Evolutionary conservation across 30 jellyfish, hydroid and myxozoan species (phyloP), one percentile per base, ranked within the genome.

Genomic region (Cassiopea andromeda): DNA sequence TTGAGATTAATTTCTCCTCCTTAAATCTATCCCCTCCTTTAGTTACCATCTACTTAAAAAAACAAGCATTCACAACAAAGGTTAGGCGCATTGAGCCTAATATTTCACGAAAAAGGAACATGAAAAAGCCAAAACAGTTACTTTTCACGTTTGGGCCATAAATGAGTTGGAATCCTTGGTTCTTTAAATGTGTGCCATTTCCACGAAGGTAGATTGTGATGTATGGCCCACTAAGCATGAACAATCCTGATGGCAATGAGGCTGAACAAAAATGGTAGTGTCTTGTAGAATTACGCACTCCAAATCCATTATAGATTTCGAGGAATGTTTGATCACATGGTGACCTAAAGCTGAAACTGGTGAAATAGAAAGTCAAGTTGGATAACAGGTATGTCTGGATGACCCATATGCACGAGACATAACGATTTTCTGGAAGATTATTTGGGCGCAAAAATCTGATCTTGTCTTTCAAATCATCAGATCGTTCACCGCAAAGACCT

Each of bases 401-500:
- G 61, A 87, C 19, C 94, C 94, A 87, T 7, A 71, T 14, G 69
- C 85, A 87, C 17, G 68, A 85, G 15, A 78, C 48, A 15, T 2
- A 0, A 10, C 60, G 7, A 47, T 57, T 57, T 1, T 14, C 7
- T 10, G 73, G 94, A 48, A 78, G 90, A 57, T 60, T 13, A 0
- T 68, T 70, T 59, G 27, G 72, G 15, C 73, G 47, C 9, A 18
- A 48, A 72, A 73, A 85, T 19, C 50, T 38, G 17, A 87, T 78
- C 16, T 50, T 48, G 15, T 88, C 94, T 1, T 58, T 47, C 2
- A 1, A 15, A 1, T 60, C 46, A 1, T 83, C 76, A 7, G 73
- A 12, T 72, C 71, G n/a, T 48, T 81, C 90, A 48, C 94, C 94
- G 61, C 84, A 61, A 7, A 78, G 44, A 60, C 82, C 93, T 86